phyloP scores from a whole-genome alignment of 1,140 invertebrate genomes.

The Lamellibrachia luymesi region DNA sequence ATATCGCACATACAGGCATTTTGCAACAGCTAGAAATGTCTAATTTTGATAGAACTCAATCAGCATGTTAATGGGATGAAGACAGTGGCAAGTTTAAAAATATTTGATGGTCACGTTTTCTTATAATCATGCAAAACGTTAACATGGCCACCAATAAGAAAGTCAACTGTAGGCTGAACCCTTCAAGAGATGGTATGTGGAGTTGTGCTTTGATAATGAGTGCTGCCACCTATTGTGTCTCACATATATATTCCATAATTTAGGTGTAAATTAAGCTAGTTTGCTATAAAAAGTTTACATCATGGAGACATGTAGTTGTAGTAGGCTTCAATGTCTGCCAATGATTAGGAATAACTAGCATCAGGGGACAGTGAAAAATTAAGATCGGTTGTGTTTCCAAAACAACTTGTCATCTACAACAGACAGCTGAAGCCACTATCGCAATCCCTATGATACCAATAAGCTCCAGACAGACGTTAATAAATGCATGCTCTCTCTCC shows the following conservation, averaged over 20 bases:
- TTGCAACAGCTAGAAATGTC: no score
- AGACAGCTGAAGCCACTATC: not conserved
- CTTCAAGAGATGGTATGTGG: no score
- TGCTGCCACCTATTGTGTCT: not conserved
- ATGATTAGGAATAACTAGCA: not conserved
- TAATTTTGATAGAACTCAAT: no score
- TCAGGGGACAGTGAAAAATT: not conserved
- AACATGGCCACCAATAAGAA: no score
- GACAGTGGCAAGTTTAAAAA: no score
- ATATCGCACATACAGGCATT: no score
- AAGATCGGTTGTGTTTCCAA: not conserved
- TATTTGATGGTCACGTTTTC: no score
- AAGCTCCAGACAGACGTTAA: not conserved
- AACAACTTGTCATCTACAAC: not conserved
- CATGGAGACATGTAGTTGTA: not conserved
- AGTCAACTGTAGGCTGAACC: no score
- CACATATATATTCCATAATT: not conserved
- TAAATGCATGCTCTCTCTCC: no score
- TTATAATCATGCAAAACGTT: no score
- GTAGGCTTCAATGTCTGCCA: not conserved
- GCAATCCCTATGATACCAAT: not conserved
- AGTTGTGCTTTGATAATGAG: not conserved
- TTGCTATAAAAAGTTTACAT: not conserved
- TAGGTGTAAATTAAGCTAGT: not conserved
- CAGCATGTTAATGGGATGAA: no score